Conservation (phyloP, 1,140 invertebrate genomes). For the Eulimnadia texana region DNA sequence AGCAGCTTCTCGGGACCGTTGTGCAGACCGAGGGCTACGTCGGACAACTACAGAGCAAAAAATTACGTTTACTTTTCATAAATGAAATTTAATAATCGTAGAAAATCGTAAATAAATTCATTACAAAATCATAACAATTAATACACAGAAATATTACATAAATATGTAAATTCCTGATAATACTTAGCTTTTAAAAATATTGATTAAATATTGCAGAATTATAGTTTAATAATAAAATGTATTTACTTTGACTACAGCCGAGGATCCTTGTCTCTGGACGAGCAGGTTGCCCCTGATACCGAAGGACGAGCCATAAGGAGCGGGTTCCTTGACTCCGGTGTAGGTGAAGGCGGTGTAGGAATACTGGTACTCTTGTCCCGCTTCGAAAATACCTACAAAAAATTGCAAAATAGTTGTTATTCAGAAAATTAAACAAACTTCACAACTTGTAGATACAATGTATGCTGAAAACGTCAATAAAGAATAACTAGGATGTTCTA, state of each 20-base stretch:
- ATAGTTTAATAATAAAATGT: too few relatives aligned
- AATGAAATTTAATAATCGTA: neutral
- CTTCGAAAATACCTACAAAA: conserved; percentile 14
- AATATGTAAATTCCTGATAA: too few relatives aligned
- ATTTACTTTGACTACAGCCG: conserved; percentile 13
- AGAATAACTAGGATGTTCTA: too few relatives aligned
- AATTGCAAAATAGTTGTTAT: neutral
- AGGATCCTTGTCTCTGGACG: conserved; percentile 11
- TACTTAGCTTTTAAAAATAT: too few relatives aligned
- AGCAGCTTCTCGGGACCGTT: conserved; percentile 14
- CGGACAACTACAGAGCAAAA: conserved; percentile 5
- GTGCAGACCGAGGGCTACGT: conserved; percentile 11
- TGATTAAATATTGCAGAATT: too few relatives aligned
- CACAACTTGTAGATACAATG: too few relatives aligned
- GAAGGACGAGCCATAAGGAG: conserved; percentile 9
- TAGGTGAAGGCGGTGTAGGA: conserved; percentile 7
- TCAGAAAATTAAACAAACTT: neutral
- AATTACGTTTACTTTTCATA: neutral
- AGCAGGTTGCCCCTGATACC: conserved; percentile 14
- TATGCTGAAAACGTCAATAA: too few relatives aligned
- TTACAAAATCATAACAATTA: neutral
- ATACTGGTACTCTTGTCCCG: conserved; percentile 16
- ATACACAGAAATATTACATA: too few relatives aligned
- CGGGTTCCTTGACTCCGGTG: conserved; percentile 12
- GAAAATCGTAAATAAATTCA: neutral